phyloP scores from a whole-genome alignment of 2,888 invertebrate genomes.

The Melanotus villosus region DNA sequence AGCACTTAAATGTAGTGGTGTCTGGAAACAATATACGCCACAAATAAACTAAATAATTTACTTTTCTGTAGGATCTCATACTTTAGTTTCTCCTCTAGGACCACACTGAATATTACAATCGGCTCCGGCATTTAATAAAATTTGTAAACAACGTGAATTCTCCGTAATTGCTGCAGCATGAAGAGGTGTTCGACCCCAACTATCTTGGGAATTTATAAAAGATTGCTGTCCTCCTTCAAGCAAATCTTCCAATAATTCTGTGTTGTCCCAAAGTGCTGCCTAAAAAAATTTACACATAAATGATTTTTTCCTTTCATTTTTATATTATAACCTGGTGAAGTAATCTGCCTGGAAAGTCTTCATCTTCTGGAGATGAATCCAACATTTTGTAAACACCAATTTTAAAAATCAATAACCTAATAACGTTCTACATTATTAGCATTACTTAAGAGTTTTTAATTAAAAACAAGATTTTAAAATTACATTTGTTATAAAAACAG shows the following conservation, averaged over 20 bases:
- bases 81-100: conserved; percentile 77
- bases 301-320: not conserved
- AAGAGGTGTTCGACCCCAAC: conserved; percentile 82
- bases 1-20: conserved; percentile 85
- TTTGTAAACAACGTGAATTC: conserved; percentile 81
- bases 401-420: not conserved
- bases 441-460: not conserved
- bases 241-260: conserved; percentile 86
- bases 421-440: too few relatives aligned
- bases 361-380: conserved; percentile 85
- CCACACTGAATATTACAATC: conserved; percentile 80
- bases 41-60: not conserved
- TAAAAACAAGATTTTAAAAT: too few relatives aligned
- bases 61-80: conserved; percentile 57
- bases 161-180: conserved; percentile 89
- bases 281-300: conserved; percentile 59
- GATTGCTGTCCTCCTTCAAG: conserved; percentile 77
- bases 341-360: conserved; percentile 83
- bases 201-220: conserved; percentile 80
- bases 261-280: conserved; percentile 92
- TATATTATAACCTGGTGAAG: conserved; percentile 76
- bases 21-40: conserved; percentile 71
- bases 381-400: conserved; percentile 67
- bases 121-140: conserved; percentile 81
- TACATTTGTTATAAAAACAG: too few relatives aligned